Percentiles rank a stretch among this genome's conserved stretches.
These are phyloP conservation scores for Danio jaintianensis DNA, from an alignment of 2,797 vertebrate genomes.

Conservation along the genomic window DNA sequence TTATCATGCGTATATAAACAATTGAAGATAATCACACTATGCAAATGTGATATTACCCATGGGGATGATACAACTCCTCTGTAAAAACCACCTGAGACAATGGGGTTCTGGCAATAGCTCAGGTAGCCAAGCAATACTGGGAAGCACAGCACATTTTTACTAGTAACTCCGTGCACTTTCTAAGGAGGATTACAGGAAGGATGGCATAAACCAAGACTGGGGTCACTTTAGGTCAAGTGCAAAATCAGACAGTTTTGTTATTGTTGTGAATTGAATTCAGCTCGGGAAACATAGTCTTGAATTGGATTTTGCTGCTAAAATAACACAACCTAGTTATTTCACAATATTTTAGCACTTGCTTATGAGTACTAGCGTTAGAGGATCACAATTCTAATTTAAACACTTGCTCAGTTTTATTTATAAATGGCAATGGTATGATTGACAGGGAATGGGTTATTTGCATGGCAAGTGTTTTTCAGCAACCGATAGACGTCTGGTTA, in stretches of 20 bases:
- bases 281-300: not conserved
- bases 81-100: constrained; percentile 85
- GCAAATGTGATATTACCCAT: constrained; percentile 88
- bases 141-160: constrained; percentile 8
- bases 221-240: constrained; percentile 3
- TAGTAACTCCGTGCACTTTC: not conserved
- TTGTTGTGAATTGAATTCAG: not conserved
- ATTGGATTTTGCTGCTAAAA: not conserved
- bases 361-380: not conserved
- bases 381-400: too few relatives aligned
- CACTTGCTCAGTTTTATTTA: too few relatives aligned
- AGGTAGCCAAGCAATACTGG: constrained; percentile 35
- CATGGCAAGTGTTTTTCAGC: too few relatives aligned
- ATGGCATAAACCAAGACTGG: not conserved
- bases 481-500: too few relatives aligned
- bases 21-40: constrained; percentile 87
- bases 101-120: constrained; percentile 82
- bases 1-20: constrained; percentile 87
- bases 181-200: constrained; percentile 27
- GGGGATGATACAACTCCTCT: constrained; percentile 45
- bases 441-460: too few relatives aligned
- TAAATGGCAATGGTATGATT: too few relatives aligned
- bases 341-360: constrained; percentile 4
- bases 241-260: not conserved
- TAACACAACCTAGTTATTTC: constrained; percentile 1